phyloP scores from a whole-genome alignment of 2,797 vertebrate genomes.

The Danio kyathit region DNA sequence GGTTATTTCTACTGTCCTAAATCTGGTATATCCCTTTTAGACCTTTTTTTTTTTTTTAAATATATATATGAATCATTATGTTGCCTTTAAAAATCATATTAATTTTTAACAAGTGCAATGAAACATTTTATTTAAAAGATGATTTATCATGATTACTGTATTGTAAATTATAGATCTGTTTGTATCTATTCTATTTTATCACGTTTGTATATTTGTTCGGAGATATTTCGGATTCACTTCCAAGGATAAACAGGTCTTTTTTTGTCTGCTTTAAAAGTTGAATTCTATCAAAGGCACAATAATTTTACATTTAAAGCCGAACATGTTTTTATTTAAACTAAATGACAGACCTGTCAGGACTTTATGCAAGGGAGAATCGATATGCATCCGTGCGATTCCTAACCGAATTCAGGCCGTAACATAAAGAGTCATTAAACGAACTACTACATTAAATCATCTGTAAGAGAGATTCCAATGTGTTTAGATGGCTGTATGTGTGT shows the following conservation, averaged over 20 bases:
- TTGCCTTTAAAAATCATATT: constrained; percentile 82
- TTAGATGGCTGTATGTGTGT: constrained; percentile 21
- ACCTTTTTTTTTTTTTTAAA: constrained; percentile 73
- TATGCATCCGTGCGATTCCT: constrained; percentile 79
- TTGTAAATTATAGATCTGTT: constrained; percentile 82
- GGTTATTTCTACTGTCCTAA: constrained; percentile 85
- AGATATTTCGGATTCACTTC: constrained; percentile 68
- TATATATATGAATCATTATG: constrained; percentile 77
- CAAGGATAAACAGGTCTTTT: constrained; percentile 61
- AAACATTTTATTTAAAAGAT: constrained; percentile 84
- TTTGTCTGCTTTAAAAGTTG: constrained; percentile 23
- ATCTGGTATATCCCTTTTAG: constrained; percentile 83
- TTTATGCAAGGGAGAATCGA: constrained; percentile 38
- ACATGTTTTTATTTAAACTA: constrained; percentile 2
- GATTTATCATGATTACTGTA: constrained; percentile 80
- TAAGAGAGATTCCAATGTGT: constrained; percentile 7
- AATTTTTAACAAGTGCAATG: constrained; percentile 89
- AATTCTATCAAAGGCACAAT: constrained; percentile 16
- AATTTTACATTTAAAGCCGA: background rate
- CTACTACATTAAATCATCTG: constrained; percentile 4
- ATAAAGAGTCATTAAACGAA: constrained; percentile 64
- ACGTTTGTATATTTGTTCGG: constrained; percentile 73
- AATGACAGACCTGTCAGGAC: constrained; percentile 19
- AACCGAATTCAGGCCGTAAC: constrained; percentile 73
- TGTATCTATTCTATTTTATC: constrained; percentile 73